Base-by-base conservation (phyloP, 2,113 vertebrate species). In the Vulpes lagopus region DNA sequence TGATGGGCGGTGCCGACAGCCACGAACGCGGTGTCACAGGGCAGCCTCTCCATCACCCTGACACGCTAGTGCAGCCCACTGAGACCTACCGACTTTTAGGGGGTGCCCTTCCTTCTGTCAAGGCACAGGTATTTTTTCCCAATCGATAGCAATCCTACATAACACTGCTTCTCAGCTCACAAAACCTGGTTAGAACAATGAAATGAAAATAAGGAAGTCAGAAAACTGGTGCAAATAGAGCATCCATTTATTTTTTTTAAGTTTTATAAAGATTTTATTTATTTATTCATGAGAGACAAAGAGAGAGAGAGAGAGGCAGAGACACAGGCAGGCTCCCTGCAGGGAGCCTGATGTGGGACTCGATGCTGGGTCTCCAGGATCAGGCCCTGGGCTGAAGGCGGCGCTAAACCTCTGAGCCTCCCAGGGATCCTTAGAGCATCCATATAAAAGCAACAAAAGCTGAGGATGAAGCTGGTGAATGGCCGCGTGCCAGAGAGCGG, bases 401-500 rank as follows among this genome's bases (percentile, higher is more conserved):
- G 43, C 6, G 1, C 43, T 43, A 7, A 43, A 43, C 43, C 43
- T 0, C 43, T 43, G 43, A 43, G 43, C 43, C 43, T 1, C 43
- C 6, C 5, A 43, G 43, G 43, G 43, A 43, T 43, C 43, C 43
- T 43, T 0, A 12, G 49, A 57, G 2, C 3, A 7, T 0, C 0
- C 7, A 4, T 23, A 38, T 0, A 14, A 23, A 73, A 71, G 20
- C 27, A 27, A 2, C 32, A 11, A 16, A 25, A 32, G 22, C 55
- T 49, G 30, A 30, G 32, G 15, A 3, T 10, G 85, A 27, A 16
- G 32, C 9, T 22, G 74, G 25, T 4, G 27, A 27, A 25, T 27
- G 2, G 3, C 4, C 4, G 0, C 1, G 8, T 1, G 11, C 3
- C 4, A 25, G 38, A 27, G 43, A 19, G 8, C 0, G 5, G 27